Evolutionary conservation across 1,140 invertebrate genomes (phyloP), one percentile per base, ranked within the genome.

Genomic region (Pachypsylla venusta): DNA sequence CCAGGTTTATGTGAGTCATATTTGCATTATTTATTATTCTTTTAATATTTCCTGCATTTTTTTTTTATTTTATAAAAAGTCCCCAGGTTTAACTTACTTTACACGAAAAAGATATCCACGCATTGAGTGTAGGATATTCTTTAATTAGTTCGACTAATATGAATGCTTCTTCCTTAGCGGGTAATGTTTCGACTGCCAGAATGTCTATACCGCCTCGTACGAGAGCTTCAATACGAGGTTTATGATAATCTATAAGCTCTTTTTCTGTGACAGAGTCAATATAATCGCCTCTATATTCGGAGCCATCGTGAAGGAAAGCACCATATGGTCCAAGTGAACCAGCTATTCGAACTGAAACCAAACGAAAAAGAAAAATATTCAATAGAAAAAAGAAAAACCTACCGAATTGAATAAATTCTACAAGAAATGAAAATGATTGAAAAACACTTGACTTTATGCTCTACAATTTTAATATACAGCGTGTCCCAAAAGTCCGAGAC

Each of bases 271-370:
- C 77, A 1, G 68, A 76, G 53, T 85, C 79, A 0, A 83, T 78
- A 68, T 94, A 95, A 57, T 74, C 77, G 25, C 92, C 92, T 39
- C 77, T 81, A 67, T 93, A 96, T 70, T 95, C 92, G 0, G 89
- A 93, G 25, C 82, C 83, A 71, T 95, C 88, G 66, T 85, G 81
- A 5, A 92, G 73, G 63, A 79, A 81, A 1, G 89, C 89, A 0
- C 89, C 92, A 68, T 92, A 94, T 0, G 91, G 88, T 1, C 91
- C 91, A 39, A 93, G 80, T 0, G 89, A 90, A 5, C 87, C 92
- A 39, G 85, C 79, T 27, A 89, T 76, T 24, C 81, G 62, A n/a
- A 48, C 42, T 56, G 42, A 19, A 48, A 48, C n/a, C 16, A 5
- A 48, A 48, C 16, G 10, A 12, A 12, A 16, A 35, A 35, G 10